Conservation (phyloP, 1,140 invertebrate species). For the Pogonomyrmex barbatus region DNA sequence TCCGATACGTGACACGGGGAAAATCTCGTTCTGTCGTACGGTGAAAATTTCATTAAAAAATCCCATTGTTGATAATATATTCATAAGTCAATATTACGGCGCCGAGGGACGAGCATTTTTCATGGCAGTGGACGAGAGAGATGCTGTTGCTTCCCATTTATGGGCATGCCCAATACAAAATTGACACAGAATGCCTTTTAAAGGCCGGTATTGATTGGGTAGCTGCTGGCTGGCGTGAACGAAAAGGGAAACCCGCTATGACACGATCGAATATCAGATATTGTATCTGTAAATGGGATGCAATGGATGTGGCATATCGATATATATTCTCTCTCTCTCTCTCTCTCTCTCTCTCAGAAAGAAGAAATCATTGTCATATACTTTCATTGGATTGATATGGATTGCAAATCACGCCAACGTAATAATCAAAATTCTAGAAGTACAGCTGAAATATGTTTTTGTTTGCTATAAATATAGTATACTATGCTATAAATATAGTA, state of each 20-base stretch:
- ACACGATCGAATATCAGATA: constrained; percentile 37
- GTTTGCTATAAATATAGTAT: background rate
- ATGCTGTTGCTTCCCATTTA: constrained; percentile 60
- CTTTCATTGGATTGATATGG: constrained; percentile 6
- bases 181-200: constrained; percentile 70
- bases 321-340: background rate
- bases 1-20: background rate
- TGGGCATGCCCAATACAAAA: constrained; percentile 66
- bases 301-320: constrained; percentile 5
- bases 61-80: constrained; percentile 21
- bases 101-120: constrained; percentile 46
- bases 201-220: constrained; percentile 60
- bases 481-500: background rate
- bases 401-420: too few species aligned
- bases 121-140: background rate
- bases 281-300: constrained; percentile 51
- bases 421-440: constrained; percentile 24
- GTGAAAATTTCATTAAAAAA: constrained; percentile 1
- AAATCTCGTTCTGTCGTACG: background rate
- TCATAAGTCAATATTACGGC: constrained; percentile 25
- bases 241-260: constrained; percentile 38
- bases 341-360: background rate
- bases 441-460: background rate
- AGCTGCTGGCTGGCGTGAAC: constrained; percentile 31
- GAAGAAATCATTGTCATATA: background rate